Evolutionary conservation across 2,797 vertebrate species (phyloP), one percentile per base, ranked within the genome.

Genomic region (Pseudomugil tenellus): DNA sequence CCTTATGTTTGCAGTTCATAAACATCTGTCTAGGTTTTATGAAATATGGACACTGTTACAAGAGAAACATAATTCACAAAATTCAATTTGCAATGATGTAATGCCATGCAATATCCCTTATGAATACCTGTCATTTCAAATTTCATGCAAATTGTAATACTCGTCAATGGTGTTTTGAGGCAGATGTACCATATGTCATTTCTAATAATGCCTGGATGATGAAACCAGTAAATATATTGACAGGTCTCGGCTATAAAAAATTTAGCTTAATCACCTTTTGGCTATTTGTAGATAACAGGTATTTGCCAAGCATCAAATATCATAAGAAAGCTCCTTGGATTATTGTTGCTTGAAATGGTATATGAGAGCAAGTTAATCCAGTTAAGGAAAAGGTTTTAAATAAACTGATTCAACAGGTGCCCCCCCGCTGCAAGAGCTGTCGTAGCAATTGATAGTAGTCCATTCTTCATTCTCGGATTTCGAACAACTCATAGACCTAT

Each of bases 41-140:
- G 68, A 63, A 67, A 59, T 67, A 39, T 51, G 7, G 2, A 4
- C 29, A 35, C 26, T 48, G 34, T 49, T 57, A 52, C 17, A 56
- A 63, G 25, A 11, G 17, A 66, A 16, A 46, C 21, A 46, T 58
- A 63, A 28, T 49, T 62, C 19, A 39, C 39, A 46, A 26, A 67
- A 62, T 66, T 58, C 17, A 41, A 16, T 72, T 72, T 72, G 17
- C 56, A 67, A 55, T 41, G 11, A 75, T 77, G 62, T 49, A 74
- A 70, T 57, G 51, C 13, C 48, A 46, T 35, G 67, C 46, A 77
- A 63, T 64, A 31, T 39, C 39, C 19, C 10, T 35, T 49, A 28
- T 51, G 29, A 28, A 53, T 39, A n/a, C 43, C 28, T 58, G 39
- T 51, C 51, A 58, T 63, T 68, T 59, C 9, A 66, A 58, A 63